These are phyloP conservation scores for Pogoniulus pusillus DNA, from an alignment of 2,797 vertebrate species.

Conservation along the genomic window DNA sequence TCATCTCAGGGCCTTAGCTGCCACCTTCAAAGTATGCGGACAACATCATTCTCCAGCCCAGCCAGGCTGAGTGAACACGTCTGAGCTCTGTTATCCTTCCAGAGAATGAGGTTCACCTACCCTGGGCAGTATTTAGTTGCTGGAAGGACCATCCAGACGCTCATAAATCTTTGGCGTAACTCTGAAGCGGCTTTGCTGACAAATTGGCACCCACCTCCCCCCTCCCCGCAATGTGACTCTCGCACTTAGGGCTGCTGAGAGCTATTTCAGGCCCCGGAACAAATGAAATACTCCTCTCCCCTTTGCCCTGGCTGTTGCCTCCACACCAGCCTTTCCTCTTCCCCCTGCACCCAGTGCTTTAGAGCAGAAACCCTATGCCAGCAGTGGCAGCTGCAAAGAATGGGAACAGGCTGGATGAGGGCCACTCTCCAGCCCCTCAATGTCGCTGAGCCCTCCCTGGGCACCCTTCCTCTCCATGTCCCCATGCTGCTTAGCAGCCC, in stretches of 20 bases:
- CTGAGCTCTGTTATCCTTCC: not conserved
- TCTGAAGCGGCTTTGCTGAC: conserved; percentile 50
- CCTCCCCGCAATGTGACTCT: not conserved
- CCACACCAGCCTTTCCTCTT: not conserved
- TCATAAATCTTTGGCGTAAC: conserved; percentile 44
- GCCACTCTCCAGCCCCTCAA: not conserved
- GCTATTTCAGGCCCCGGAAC: conserved; percentile 55
- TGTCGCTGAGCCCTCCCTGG: not conserved
- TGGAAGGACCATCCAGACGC: conserved; percentile 10
- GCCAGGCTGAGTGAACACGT: not conserved
- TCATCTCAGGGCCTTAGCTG: not conserved
- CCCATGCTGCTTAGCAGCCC: not conserved
- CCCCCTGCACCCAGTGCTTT: not conserved
- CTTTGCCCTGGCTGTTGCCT: conserved; percentile 45
- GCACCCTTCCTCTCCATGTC: not conserved
- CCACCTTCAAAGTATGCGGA: not conserved
- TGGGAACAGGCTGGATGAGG: not conserved
- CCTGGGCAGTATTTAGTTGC: not conserved
- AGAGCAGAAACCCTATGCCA: not conserved
- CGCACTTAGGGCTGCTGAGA: not conserved
- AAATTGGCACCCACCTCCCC: conserved; percentile 39
- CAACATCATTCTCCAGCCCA: not conserved
- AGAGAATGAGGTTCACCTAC: not conserved
- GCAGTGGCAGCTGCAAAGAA: not conserved
- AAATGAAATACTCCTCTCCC: conserved; percentile 47